Base-by-base conservation (phyloP, 1,140 invertebrate species). In the Zaprionus kolodkinae region DNA sequence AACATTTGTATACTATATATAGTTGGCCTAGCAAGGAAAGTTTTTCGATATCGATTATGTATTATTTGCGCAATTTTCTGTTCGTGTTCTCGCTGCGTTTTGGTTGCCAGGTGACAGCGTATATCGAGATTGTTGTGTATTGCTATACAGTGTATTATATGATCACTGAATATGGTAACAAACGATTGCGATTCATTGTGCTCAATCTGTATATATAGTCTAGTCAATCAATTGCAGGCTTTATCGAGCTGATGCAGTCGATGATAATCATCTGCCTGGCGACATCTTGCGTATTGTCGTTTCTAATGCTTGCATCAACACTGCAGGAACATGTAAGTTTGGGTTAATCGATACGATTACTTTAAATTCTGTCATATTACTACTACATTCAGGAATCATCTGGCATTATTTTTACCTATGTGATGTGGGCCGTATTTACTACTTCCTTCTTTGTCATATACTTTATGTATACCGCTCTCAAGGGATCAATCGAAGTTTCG, bases 401-500 rank as follows among this genome's bases (percentile, higher is more conserved):
- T 36, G 73, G 61, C 48, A 66, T 76, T 15, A 55, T 76, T 10
- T 72, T 76, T 17, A 72, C 55, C 1, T 76, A 76, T 66, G 48
- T 76, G 15, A 60, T 66, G 56, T 76, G 69, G 68, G 56, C 61
- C 30, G 57, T 66, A 6, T 48, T 72, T 6, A 61, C 48, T 7
- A 66, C 40, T 5, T 25, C 56, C 13, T 65, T 72, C 15, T 2
- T 76, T 11, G 12, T 6, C 6, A 7, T 13, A 3, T 72, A 38
- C 25, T 66, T 38, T 27, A 4, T 60, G 3, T 12, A 55, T 1
- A 6, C 5, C 0, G 59, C 7, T 43, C 1, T 2, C 9, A 15
- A 35, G 1, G 15, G 0, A 11, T 15, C 1, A n/a, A 1, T 4
- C 27, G 30, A n/a, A 17, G 0, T 1, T 0, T 0, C 38, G 12